Evolutionary conservation across 2,797 vertebrate genomes (phyloP), one percentile per base, ranked within the genome.

Genomic region (Galaxias olidus): DNA sequence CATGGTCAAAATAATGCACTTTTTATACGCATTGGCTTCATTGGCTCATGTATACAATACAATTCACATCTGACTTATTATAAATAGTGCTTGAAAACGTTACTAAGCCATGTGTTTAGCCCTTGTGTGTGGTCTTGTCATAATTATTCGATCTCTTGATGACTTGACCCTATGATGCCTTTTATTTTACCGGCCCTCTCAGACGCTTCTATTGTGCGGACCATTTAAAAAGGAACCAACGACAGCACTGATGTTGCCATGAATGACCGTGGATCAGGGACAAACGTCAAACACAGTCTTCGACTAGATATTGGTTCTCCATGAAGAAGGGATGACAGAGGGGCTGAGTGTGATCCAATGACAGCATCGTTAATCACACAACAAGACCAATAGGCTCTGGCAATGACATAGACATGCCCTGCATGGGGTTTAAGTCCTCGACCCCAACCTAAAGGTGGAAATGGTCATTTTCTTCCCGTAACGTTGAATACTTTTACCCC

Each of bases 311-410:
- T 73, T 72, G 80, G 61, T 43, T 68, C 12, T 65, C 68, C 63
- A 59, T 74, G 64, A 17, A 54, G 67, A 62, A 59, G 47, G 45
- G 62, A 71, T 84, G 86, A 84, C 83, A 74, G 77, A 86, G 69
- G 72, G 71, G 69, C 59, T 70, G 9, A 20, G 69, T 64, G 59
- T 54, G 61, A 17, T 68, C 75, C 6, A 43, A 67, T 78, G 83
- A 83, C 84, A 80, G 68, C 19, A 53, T 74, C 73, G 69, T 88
- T 81, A 77, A 80, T 86, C 83, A 74, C 19, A 50, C 0, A 12
- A 66, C 8, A 10, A 68, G 71, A 81, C 65, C 8, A 66, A 71
- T 67, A 64, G 75, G 66, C 58, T 68, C 15, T 51, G 77, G 60
- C 71, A 78, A 73, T 12, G 68, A 18, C 73, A 54, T 53, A 1